Evolutionary conservation across 2,113 vertebrate species (phyloP), one percentile per base, ranked within the genome.

Genomic region (Neogobius melanostomus): DNA sequence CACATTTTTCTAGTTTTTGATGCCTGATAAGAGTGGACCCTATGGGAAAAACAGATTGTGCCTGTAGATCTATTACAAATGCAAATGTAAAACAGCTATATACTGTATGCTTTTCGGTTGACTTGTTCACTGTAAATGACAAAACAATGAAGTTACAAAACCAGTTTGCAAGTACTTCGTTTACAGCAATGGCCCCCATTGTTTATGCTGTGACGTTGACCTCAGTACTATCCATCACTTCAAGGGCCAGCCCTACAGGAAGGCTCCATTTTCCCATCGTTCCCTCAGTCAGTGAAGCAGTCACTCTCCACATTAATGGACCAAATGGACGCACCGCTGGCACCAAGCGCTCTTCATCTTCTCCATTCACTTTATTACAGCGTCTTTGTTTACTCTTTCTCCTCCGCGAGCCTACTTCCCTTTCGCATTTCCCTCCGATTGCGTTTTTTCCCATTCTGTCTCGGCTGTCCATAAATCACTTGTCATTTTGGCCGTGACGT

Each of bases 291-390:
- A 88, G 82, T 8, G 76, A 86, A 82, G 67, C 84, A 21, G 82
- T 90, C 90, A 82, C 73, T 85, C 76, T 83, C 69, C 69, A 69
- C 87, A 74, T 87, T 89, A 90, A 89, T 90, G 85, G 81, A 87
- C 70, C 79, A 85, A 88, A 89, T 81, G 84, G 78, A 83, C 76
- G 62, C 80, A 82, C 64, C 79, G 82, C 84, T 85, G 81, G 86
- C 88, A 83, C 77, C 75, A 10, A 77, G 60, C 43, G 11, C 75
- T 71, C 77, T 74, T 75, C 77, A 52, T 71, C 76, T 52, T 71
- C 21, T 57, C 60, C 59, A 9, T 75, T 70, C 54, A 8, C 74
- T 74, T 69, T 85, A 73, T 77, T 74, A 69, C 50, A 68, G 70
- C 47, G 60, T 75, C 74, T 85, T 74, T 82, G 73, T 87, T 70